phyloP scores from a whole-genome alignment of 2,797 vertebrate genomes.

The Pteronotus mesoamericanus region DNA sequence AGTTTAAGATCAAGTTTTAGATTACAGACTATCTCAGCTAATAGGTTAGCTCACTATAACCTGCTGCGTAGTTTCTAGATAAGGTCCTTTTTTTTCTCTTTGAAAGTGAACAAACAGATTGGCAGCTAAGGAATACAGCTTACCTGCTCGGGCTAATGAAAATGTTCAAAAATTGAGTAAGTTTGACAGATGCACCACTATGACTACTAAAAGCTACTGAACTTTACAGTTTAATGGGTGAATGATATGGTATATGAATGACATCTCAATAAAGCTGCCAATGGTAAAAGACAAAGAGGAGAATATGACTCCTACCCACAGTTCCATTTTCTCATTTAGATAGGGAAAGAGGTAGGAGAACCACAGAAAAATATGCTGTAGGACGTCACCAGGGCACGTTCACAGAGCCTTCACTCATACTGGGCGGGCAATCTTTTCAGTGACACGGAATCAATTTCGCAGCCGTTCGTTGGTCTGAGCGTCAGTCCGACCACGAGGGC shows the following conservation, averaged over 20 bases:
- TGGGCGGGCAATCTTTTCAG: not conserved
- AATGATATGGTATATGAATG: not conserved
- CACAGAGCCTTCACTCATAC: constrained; percentile 50
- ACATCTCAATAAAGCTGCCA: not conserved
- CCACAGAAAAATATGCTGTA: constrained; percentile 72
- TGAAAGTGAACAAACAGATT: constrained; percentile 70
- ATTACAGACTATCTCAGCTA: constrained; percentile 60
- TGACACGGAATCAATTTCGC: not conserved
- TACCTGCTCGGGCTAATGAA: not conserved
- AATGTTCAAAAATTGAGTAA: not conserved
- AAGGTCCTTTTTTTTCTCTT: constrained; percentile 75
- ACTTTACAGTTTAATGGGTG: not conserved
- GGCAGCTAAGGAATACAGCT: not conserved
- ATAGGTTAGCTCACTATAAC: constrained; percentile 75
- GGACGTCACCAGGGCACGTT: constrained; percentile 61
- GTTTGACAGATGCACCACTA: not conserved
- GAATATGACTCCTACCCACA: constrained; percentile 71
- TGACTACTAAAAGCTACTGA: not conserved
- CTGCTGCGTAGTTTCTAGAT: constrained; percentile 72
- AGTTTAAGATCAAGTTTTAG: constrained; percentile 69
- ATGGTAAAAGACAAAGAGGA: constrained; percentile 25
- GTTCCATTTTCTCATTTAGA: constrained; percentile 72
- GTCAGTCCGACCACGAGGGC: not conserved
- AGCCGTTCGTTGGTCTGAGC: not conserved
- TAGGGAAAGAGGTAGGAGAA: constrained; percentile 73